A percentile compares a stretch with the other conserved stretches of the same genome.
These are phyloP conservation scores for Macquaria ambigua DNA, from an alignment of 2,113 vertebrate species.

Conservation along the genomic window DNA sequence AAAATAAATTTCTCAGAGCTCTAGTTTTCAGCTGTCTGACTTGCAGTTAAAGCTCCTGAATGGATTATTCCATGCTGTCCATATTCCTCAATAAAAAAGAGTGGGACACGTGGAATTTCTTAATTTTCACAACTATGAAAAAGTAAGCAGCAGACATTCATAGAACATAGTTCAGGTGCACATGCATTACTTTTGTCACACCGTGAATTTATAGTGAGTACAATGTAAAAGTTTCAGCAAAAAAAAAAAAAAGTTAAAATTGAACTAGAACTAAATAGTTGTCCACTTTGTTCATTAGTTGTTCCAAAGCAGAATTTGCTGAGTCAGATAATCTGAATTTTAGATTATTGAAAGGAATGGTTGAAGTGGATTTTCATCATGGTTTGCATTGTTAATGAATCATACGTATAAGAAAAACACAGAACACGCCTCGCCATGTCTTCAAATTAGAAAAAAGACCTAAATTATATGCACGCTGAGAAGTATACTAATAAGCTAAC, in stretches of 20 bases:
- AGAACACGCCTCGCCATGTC: neutral
- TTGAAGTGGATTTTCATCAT: neutral
- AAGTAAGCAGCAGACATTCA: neutral
- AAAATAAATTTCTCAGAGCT: neutral
- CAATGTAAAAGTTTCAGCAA: neutral
- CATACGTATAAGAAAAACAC: neutral
- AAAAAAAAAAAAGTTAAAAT: too few relatives aligned
- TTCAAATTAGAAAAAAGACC: neutral
- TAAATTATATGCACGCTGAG: neutral
- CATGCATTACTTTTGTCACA: neutral
- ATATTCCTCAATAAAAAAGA: neutral
- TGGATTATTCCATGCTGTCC: neutral
- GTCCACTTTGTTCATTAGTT: neutral
- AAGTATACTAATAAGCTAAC: neutral
- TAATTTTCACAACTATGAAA: neutral
- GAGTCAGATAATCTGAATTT: neutral
- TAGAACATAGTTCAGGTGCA: neutral
- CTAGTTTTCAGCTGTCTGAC: neutral
- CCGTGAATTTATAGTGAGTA: neutral
- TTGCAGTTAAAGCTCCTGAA: neutral
- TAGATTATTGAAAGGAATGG: neutral
- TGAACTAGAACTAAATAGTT: too few relatives aligned
- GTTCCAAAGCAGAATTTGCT: neutral
- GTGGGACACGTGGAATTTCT: neutral
- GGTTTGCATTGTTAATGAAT: neutral